phyloP scores from a whole-genome alignment of 92 coral and sea anemone species.

The Epizoanthus illoricatus region DNA sequence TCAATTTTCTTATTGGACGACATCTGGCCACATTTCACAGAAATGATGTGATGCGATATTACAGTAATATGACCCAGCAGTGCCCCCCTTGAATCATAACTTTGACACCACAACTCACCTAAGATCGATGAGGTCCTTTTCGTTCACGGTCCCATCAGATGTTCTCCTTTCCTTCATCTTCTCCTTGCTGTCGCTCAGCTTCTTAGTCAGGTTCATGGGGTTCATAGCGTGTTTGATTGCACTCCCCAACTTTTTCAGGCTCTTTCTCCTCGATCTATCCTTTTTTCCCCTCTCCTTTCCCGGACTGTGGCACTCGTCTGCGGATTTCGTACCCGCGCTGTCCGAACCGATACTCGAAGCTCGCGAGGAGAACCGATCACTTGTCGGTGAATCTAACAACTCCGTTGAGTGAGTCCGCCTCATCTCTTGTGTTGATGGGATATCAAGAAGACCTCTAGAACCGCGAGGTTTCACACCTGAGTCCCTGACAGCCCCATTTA shows the following conservation, averaged over 20 bases:
- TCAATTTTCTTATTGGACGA: too few relatives aligned
- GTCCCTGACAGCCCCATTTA: slow-evolving; percentile 1
- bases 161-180: background rate
- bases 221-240: slow-evolving; percentile 77
- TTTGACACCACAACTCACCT: slow-evolving; percentile 52
- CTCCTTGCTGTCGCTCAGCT: slow-evolving; percentile 36
- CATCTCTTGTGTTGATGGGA: slow-evolving; percentile 16
- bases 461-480: background rate
- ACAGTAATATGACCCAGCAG: too few relatives aligned
- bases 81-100: too few relatives aligned
- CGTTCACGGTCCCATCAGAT: slow-evolving; percentile 21
- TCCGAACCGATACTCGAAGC: slow-evolving; percentile 77
- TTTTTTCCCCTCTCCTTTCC: slow-evolving; percentile 43
- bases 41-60: too few relatives aligned
- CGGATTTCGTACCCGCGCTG: slow-evolving; percentile 50
- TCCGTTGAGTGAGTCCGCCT: slow-evolving; percentile 33
- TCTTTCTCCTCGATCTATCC: slow-evolving; percentile 65
- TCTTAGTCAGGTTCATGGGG: slow-evolving; percentile 64
- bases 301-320: slow-evolving; percentile 44
- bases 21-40: too few relatives aligned
- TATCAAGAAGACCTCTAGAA: slow-evolving; percentile 26
- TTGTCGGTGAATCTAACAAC: slow-evolving; percentile 28
- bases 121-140: slow-evolving; percentile 69
- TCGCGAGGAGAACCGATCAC: slow-evolving; percentile 48
- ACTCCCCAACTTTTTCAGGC: slow-evolving; percentile 74